Conservation (phyloP, 2,797 vertebrate species). For the Podargus strigoides region DNA sequence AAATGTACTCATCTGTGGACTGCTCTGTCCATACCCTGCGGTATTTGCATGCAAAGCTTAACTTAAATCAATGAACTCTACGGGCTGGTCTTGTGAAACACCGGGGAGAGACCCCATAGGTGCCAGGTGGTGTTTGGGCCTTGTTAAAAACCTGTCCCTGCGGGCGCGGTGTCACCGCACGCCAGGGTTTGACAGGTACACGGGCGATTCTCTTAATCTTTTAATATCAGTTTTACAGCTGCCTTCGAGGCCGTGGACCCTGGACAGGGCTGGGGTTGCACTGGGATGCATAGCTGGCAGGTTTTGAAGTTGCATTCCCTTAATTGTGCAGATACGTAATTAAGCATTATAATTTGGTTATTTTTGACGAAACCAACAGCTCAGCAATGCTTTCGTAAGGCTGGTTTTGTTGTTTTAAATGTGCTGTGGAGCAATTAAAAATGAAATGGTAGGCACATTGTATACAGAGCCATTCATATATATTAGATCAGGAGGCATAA, state of each 20-base stretch:
- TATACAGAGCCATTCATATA: background rate
- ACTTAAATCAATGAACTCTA: background rate
- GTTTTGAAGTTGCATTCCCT: background rate
- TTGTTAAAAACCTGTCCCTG: background rate
- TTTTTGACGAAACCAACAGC: background rate
- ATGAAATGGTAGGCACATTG: background rate
- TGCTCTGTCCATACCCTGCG: background rate
- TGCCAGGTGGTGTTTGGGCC: fast-evolving
- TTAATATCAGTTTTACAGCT: background rate
- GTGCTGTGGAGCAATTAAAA: background rate
- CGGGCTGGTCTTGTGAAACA: background rate
- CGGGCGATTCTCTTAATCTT: background rate
- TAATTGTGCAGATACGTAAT: background rate
- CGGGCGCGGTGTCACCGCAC: fast-evolving
- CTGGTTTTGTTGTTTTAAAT: background rate
- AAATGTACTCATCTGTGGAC: background rate
- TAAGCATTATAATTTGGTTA: background rate
- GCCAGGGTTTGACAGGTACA: background rate
- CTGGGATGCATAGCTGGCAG: fast-evolving
- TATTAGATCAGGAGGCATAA: background rate
- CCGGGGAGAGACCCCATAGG: background rate
- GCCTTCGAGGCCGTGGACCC: background rate
- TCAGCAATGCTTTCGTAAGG: background rate
- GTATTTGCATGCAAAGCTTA: background rate
- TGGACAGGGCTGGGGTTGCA: background rate